A percentile compares a stretch with the other conserved stretches of the same genome.
These are phyloP conservation scores for Drosophila athabasca DNA, from an alignment of 1,140 invertebrate species.

Conservation along the genomic window DNA sequence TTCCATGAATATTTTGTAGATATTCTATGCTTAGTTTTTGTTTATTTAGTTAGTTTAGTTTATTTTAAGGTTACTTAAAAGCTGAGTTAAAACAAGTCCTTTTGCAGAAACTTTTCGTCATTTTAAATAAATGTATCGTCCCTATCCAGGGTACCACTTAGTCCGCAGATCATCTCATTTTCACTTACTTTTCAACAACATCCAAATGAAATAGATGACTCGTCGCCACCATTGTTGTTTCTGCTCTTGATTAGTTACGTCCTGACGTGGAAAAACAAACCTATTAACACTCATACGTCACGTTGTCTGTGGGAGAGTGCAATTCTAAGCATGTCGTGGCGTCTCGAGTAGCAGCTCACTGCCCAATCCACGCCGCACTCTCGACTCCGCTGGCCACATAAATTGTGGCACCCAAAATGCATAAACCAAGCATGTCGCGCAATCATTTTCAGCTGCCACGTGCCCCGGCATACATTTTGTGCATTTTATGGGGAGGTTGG, in stretches of 20 bases:
- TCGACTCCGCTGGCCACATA: constrained; percentile 44
- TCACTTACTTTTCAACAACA: not conserved
- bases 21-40: not conserved
- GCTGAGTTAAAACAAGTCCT: too few species aligned
- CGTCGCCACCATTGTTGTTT: constrained; percentile 6
- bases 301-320: constrained; percentile 32
- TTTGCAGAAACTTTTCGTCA: too few species aligned
- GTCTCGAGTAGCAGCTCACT: too few species aligned
- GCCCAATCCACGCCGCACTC: not conserved
- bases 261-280: constrained; percentile 32
- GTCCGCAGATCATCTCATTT: not conserved
- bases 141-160: too few species aligned
- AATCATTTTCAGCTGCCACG: constrained; percentile 82
- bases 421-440: constrained; percentile 82
- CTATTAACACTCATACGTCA: constrained; percentile 68
- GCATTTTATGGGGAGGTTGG: constrained; percentile 67
- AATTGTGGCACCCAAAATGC: constrained; percentile 73
- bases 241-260: constrained; percentile 47
- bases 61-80: too few species aligned
- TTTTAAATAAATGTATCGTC: too few species aligned
- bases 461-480: constrained; percentile 75
- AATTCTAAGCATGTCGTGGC: constrained; percentile 42
- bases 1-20: not conserved
- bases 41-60: too few species aligned
- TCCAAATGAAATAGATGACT: constrained; percentile 18